Conservation (phyloP, 92 coral and sea anemone species). For the Diadumene lineata region DNA sequence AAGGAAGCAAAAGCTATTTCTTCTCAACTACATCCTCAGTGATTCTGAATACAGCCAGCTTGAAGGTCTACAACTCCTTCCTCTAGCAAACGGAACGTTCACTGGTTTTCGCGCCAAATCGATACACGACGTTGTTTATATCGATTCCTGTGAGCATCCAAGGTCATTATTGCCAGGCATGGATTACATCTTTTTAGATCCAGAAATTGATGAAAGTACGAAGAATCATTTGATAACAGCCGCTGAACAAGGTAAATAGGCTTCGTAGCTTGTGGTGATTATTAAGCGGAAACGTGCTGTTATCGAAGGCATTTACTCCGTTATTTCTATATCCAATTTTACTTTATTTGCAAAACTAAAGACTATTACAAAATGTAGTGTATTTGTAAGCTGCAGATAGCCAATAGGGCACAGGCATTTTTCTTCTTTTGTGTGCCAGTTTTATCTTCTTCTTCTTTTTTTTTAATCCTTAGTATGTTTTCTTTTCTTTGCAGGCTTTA, state of each 20-base stretch:
- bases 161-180: slow-evolving; percentile 71
- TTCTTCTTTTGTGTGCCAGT: not conserved
- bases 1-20: slow-evolving; percentile 43
- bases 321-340: too few species aligned
- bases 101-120: slow-evolving; percentile 22
- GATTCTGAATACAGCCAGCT: slow-evolving; percentile 49
- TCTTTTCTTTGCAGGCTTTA: slow-evolving; percentile 23
- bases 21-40: slow-evolving; percentile 61
- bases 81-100: slow-evolving; percentile 55
- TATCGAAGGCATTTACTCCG: too few species aligned
- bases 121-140: slow-evolving; percentile 33
- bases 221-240: slow-evolving; percentile 25
- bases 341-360: too few species aligned
- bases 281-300: too few species aligned
- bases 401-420: too few species aligned
- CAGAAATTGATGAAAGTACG: slow-evolving; percentile 32
- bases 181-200: slow-evolving; percentile 47
- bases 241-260: slow-evolving; percentile 41
- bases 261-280: not conserved
- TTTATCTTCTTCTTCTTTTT: not conserved
- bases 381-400: too few species aligned
- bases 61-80: slow-evolving; percentile 66
- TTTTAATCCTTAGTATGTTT: not conserved
- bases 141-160: slow-evolving; percentile 58
- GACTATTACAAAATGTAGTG: not conserved